phyloP scores from a whole-genome alignment of 2,888 invertebrate species.

The Chydorus sphaericus region DNA sequence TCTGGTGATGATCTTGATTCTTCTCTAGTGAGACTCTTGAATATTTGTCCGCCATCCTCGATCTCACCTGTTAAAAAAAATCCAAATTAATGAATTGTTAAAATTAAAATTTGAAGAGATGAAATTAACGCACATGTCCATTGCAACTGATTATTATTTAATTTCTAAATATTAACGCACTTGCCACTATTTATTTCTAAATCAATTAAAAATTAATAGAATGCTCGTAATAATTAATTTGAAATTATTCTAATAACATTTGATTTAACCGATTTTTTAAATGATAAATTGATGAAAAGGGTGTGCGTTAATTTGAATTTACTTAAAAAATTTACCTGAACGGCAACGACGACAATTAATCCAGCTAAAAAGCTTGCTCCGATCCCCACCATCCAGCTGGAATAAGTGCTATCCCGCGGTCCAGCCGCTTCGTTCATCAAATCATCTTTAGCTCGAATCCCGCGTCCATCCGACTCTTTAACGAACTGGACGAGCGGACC shows the following conservation, averaged over 20 bases:
- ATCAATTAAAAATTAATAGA: background rate
- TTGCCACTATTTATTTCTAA: background rate
- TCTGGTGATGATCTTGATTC: no score
- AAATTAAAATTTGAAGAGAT: no score
- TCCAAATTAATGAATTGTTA: no score
- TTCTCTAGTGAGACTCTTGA: background rate
- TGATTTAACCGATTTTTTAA: no score
- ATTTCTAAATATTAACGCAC: no score
- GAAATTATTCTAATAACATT: no score
- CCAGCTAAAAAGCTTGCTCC: background rate
- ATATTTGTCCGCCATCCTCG: background rate
- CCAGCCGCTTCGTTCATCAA: background rate
- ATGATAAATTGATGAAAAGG: no score
- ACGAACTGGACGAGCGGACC: conserved; percentile 3
- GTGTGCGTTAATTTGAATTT: no score
- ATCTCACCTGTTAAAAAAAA: background rate
- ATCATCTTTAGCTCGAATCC: conserved; percentile 5
- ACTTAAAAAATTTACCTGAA: background rate
- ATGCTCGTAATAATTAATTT: no score
- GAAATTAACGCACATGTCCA: no score
- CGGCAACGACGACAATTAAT: background rate
- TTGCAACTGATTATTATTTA: no score
- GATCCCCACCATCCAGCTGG: background rate
- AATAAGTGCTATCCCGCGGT: background rate
- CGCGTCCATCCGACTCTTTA: conserved; percentile 11